Base-by-base conservation (phyloP, 2,113 vertebrate species). In the Trochalopteron elliotii region DNA sequence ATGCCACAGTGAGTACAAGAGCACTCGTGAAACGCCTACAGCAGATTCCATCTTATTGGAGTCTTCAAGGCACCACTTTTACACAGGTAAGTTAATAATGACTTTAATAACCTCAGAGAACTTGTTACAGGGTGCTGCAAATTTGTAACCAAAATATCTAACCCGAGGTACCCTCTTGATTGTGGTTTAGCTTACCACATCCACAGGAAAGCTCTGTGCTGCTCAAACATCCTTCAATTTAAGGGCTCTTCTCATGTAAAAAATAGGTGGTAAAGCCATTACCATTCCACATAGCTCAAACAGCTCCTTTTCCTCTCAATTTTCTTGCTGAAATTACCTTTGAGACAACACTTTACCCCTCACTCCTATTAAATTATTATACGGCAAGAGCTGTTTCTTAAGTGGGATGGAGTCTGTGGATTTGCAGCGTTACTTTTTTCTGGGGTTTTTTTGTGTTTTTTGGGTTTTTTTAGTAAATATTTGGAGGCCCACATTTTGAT, bases 191-290 rank as follows among this genome's bases (percentile, higher is more conserved):
- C 47, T 94, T 80, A 67, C 50, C 14, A 33, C 21, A 76, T n/a
- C 22, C 31, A 35, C 0, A 0, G 18, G 52, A 65, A 70, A 77
- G 20, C 1, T 2, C n/a, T 7, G 14, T 2, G 45, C 11, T 30
- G 71, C 80, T 69, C 42, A 76, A 76, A 83, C 0, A 0, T 40
- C 37, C 50, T 94, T 74, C 50, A 61, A 10, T 59, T 86, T 68
- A 71, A 96, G 60, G 60, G 30, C 15, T 72, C 22, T 80, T 52
- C 35, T 94, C 25, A n/a, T 18, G 30, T 72, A 65, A 71, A 81
- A 77, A 30, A 13, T 12, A 75, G 53, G 23, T 77, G 53, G 23
- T 77, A 89, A 84, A 91, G 7, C 47, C 89, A 56, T 50, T 27
- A n/a, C 35, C 11, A 27, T 53, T 67, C 42, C 33, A 40, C 20